Base-by-base conservation (phyloP, 2,888 invertebrate species). In the Yponomeuta plumbellus region DNA sequence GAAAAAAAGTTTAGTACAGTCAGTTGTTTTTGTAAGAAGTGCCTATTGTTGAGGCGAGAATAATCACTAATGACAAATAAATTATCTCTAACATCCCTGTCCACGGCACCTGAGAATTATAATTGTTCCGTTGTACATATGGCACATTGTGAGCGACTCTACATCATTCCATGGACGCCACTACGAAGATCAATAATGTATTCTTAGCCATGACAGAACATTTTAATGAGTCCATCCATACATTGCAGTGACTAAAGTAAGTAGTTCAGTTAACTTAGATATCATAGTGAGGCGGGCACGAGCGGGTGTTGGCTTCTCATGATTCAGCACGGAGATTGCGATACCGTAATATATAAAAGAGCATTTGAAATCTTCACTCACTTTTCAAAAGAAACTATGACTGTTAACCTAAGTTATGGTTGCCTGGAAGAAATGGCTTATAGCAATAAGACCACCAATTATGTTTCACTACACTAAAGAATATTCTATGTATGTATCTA, bases 261-360 rank as follows among this genome's bases (percentile, higher is more conserved):
- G 34, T 22, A 23, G 59, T 21, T 59, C 23, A 59, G 22, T 59
- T 8, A 59, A 21, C 21, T 59, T 21, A 21, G 59, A 59, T n/a
- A n/a, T 20, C 20, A 22, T 59, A 8, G 11, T 22, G 22, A 10
- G 10, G 44, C 2, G 44, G 5, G 61, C 64, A 67, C 66, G 58
- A 58, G 44, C 66, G 34, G 62, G 67, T 5, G 6, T 34, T 34
- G 64, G 63, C 67, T 78, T 20, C 85, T 80, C 85, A 83, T 88
- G 88, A 85, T 85, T 79, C 83, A 80, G 81, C 34, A 34, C 8
- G 8, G 34, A 34, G 34, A 4, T 8, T 34, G 0, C 34, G 34
- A 34, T 5, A 34, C 8, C 34, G 5, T 4, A 34, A 8, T 34
- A 8, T n/a, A n/a, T n/a, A n/a, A n/a, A n/a, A n/a, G n/a, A n/a